Percentiles rank a stretch among this genome's conserved stretches.
These are phyloP conservation scores for Drosophila parthenogenetica DNA, from an alignment of 2,888 invertebrate species.

Conservation along the genomic window DNA sequence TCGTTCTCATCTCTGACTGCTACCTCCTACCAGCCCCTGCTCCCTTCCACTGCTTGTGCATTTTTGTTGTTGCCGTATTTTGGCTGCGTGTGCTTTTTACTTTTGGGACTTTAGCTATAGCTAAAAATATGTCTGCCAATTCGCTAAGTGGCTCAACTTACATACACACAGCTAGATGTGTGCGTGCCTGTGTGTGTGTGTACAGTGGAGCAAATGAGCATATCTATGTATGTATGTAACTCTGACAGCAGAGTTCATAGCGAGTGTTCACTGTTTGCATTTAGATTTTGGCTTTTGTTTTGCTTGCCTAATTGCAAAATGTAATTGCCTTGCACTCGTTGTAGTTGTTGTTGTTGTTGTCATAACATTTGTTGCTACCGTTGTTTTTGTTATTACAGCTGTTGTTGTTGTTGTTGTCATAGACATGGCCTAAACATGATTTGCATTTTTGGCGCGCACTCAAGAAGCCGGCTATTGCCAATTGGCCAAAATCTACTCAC, in stretches of 20 bases:
- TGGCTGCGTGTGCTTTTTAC: constrained; percentile 60
- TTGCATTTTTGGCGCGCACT: constrained; percentile 64
- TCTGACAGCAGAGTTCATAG: not conserved
- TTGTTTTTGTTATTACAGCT: constrained; percentile 18
- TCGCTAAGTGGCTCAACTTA: constrained; percentile 71
- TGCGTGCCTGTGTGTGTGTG: not conserved
- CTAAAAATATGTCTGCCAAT: constrained; percentile 77
- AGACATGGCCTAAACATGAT: constrained; percentile 44
- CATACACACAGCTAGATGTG: constrained; percentile 14
- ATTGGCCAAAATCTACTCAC: constrained; percentile 22
- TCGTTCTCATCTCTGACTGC: not conserved
- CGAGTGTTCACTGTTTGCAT: constrained; percentile 32
- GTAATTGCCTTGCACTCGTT: constrained; percentile 28
- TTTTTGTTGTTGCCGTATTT: constrained; percentile 29
- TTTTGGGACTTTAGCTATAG: constrained; percentile 60
- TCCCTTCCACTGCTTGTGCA: not conserved
- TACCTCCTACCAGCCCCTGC: too few relatives aligned
- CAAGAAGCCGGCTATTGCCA: constrained; percentile 49
- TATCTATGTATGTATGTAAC: not conserved
- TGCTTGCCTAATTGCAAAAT: constrained; percentile 34
- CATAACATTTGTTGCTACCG: not conserved
- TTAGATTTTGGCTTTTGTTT: constrained; percentile 16
- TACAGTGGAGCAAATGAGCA: constrained; percentile 29
- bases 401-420: constrained; percentile 23
- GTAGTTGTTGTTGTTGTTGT: constrained; percentile 19